phyloP scores from a whole-genome alignment of 2,888 invertebrate genomes.

The Rhimphoctona megacephalus region DNA sequence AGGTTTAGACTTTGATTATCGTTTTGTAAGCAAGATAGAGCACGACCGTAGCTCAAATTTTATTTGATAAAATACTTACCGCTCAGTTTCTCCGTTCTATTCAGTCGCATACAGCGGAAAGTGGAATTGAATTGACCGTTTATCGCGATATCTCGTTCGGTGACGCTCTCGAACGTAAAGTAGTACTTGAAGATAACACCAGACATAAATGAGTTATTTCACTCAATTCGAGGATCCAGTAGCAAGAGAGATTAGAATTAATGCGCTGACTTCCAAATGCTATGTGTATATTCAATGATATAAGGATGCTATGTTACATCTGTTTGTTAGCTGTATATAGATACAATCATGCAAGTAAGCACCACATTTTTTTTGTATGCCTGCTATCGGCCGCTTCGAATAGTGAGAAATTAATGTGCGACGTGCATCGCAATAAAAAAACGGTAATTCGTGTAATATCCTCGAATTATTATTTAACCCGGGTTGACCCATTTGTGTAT shows the following conservation, averaged over 20 bases:
- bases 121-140: constrained; percentile 23
- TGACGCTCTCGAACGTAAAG: constrained; percentile 42
- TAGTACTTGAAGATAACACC: constrained; percentile 69
- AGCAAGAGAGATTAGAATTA: constrained; percentile 33
- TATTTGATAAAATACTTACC: constrained; percentile 19
- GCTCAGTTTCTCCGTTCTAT: neutral
- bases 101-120: constrained; percentile 6
- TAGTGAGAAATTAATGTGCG: neutral
- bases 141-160: constrained; percentile 8
- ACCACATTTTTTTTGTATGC: neutral
- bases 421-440: neutral
- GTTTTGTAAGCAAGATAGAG: constrained; percentile 11
- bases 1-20: constrained; percentile 42
- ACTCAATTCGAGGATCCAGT: constrained; percentile 57
- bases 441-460: neutral
- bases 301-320: neutral
- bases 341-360: neutral
- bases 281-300: neutral
- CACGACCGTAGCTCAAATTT: neutral
- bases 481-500: neutral
- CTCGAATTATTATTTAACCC: constrained; percentile 25
- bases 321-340: neutral
- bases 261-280: neutral
- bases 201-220: constrained; percentile 73
- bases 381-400: neutral